phyloP scores from a whole-genome alignment of 2,888 invertebrate species.

The Euplexia lucipara region DNA sequence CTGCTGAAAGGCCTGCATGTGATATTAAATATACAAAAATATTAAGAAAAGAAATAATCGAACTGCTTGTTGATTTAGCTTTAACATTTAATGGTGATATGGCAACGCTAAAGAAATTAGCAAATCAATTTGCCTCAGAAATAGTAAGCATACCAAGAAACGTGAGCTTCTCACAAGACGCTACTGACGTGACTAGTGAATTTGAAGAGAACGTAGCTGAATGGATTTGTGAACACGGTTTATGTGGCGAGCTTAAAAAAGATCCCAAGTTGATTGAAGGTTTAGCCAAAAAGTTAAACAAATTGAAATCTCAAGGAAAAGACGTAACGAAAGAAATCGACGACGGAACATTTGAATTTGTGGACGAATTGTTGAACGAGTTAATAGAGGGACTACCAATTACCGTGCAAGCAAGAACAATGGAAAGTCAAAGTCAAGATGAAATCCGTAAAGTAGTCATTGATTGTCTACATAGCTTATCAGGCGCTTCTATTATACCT shows the following conservation, averaged over 20 bases:
- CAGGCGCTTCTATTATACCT: conserved; percentile 28
- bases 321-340: conserved; percentile 49
- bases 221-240: conserved; percentile 48
- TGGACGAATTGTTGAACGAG: conserved; percentile 36
- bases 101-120: conserved; percentile 33
- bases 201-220: conserved; percentile 33
- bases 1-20: conserved; percentile 46
- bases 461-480: conserved; percentile 62
- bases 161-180: conserved; percentile 39
- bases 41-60: conserved; percentile 61
- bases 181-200: conserved; percentile 22
- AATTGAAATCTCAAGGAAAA: conserved; percentile 45
- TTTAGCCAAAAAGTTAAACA: conserved; percentile 60
- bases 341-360: conserved; percentile 32
- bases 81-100: conserved; percentile 41
- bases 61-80: conserved; percentile 60
- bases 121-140: conserved; percentile 55
- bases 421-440: conserved; percentile 30
- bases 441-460: conserved; percentile 56
- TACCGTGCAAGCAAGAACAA: conserved; percentile 19
- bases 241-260: conserved; percentile 17
- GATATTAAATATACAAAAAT: conserved; percentile 50
- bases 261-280: conserved; percentile 36
- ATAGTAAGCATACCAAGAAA: conserved; percentile 48
- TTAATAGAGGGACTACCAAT: conserved; percentile 38